A percentile compares a stretch with the other conserved stretches of the same genome.
Evolutionary conservation across 2,113 vertebrate species (phyloP).

Genomic region (Colius striatus): DNA sequence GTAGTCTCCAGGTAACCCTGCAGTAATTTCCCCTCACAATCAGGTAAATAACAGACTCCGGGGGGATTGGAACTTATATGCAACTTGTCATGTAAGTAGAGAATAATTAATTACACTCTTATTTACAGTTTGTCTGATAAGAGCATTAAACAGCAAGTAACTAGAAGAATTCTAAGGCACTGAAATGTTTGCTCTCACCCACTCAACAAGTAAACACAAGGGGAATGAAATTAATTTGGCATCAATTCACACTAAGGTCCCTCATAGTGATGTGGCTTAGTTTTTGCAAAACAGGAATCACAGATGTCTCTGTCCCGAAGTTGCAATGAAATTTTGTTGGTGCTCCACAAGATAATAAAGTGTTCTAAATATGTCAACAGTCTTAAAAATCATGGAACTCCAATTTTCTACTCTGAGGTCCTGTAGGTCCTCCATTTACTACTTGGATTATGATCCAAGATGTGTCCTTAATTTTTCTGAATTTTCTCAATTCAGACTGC

Average conservation of each 20-base stretch:
- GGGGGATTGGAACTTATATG: slow-evolving; percentile 27
- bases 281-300: not conserved
- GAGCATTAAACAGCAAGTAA: slow-evolving; percentile 66
- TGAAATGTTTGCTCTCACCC: slow-evolving; percentile 54
- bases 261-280: not conserved
- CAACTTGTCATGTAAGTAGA: slow-evolving; percentile 68
- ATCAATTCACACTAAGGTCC: not conserved
- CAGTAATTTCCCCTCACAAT: slow-evolving; percentile 42
- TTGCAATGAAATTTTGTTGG: not conserved
- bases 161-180: slow-evolving; percentile 54
- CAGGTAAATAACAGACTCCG: slow-evolving; percentile 44
- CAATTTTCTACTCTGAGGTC: not conserved
- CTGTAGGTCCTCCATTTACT: not conserved
- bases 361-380: not conserved
- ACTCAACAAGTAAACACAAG: slow-evolving; percentile 57
- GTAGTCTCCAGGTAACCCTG: slow-evolving; percentile 20
- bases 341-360: not conserved
- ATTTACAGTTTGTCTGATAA: slow-evolving; percentile 76
- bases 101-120: slow-evolving; percentile 76
- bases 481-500: not conserved
- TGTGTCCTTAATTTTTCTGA: not conserved
- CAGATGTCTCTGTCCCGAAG: not conserved
- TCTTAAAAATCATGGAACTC: not conserved
- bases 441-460: not conserved
- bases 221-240: not conserved